Conservation (phyloP, 2,888 invertebrate species). For the Nymphalis urticae region DNA sequence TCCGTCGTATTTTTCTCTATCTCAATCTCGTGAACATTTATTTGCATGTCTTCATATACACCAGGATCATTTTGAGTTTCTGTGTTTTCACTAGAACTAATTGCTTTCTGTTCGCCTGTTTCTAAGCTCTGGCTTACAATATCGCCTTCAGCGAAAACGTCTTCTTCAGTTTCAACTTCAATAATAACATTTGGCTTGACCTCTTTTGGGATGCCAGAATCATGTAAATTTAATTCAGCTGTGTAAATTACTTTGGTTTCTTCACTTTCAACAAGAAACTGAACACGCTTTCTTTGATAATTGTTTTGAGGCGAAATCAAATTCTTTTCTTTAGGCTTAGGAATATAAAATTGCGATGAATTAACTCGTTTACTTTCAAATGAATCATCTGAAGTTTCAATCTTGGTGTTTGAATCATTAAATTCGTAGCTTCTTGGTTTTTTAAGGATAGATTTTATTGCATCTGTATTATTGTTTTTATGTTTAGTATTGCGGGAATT, state of each 20-base stretch:
- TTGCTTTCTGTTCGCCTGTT: conserved; percentile 20
- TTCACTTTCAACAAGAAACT: conserved; percentile 86
- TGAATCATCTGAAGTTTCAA: conserved; percentile 57
- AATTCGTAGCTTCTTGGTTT: conserved; percentile 75
- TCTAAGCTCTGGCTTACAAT: conserved; percentile 66
- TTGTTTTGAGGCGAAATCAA: conserved; percentile 56
- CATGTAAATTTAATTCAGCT: conserved; percentile 73
- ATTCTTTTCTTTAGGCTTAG: conserved; percentile 75
- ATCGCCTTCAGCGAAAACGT: conserved; percentile 57
- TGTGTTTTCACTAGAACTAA: conserved; percentile 37
- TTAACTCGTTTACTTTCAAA: conserved; percentile 62
- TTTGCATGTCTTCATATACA: conserved; percentile 45
- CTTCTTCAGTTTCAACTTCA: conserved; percentile 30
- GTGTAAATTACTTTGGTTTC: conserved; percentile 76
- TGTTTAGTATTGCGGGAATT: conserved; percentile 56
- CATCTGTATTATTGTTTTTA: conserved; percentile 64
- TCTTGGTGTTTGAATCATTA: conserved; percentile 53
- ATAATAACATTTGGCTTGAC: conserved; percentile 39
- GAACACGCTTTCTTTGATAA: conserved; percentile 85
- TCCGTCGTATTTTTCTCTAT: conserved; percentile 29
- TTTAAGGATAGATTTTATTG: conserved; percentile 83
- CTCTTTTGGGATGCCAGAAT: conserved; percentile 51
- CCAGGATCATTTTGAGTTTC: conserved; percentile 51
- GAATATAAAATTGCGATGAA: conserved; percentile 84
- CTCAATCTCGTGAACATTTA: conserved; percentile 32